A percentile compares a stretch with the other conserved stretches of the same genome.
Conservation (phyloP, 2,113 vertebrate genomes). For the Mesitornis unicolor region DNA sequence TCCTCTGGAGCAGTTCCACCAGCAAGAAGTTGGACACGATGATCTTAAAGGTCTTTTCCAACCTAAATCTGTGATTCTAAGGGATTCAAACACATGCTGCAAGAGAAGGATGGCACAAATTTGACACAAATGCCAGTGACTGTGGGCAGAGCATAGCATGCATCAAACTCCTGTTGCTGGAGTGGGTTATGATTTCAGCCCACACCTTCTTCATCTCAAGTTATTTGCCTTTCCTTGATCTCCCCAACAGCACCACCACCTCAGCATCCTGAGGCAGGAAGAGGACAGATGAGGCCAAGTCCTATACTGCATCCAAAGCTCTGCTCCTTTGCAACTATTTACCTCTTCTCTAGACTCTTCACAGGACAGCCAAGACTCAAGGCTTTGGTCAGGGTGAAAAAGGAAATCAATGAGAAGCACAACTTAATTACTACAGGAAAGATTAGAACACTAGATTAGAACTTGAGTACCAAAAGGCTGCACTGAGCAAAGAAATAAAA, state of each 20-base stretch:
- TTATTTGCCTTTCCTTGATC: neutral
- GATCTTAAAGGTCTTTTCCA: neutral
- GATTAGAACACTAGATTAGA: neutral
- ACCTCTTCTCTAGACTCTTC: neutral
- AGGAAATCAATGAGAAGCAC: neutral
- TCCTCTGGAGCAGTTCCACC: neutral
- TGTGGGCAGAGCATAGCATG: neutral
- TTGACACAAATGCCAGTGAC: neutral
- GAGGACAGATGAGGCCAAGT: neutral
- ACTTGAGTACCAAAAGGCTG: neutral
- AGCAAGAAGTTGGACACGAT: neutral
- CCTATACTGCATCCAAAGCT: neutral
- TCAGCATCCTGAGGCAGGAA: neutral
- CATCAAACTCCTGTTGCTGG: neutral
- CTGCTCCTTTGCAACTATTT: neutral
- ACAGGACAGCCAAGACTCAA: neutral
- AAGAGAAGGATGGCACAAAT: neutral
- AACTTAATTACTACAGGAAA: neutral
- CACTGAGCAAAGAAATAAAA: neutral
- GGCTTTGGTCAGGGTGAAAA: neutral
- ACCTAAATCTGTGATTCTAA: neutral
- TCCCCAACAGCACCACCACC: neutral
- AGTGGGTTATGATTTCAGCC: neutral
- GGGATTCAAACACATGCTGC: neutral
- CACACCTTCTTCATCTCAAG: neutral